phyloP scores from a whole-genome alignment of 2,888 invertebrate species.

The Panopea generosa region DNA sequence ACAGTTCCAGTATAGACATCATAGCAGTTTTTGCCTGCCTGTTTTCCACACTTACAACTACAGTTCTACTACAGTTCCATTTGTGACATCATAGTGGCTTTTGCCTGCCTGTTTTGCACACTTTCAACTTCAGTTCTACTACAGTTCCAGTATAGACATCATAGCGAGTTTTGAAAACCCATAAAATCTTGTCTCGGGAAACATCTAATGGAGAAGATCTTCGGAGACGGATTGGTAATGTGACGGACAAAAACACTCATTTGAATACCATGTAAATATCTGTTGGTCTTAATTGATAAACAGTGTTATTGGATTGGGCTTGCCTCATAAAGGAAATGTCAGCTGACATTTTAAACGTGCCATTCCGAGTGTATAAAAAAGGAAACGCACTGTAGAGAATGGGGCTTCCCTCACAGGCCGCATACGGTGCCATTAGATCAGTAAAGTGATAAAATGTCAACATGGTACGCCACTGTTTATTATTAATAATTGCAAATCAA shows the following conservation, averaged over 20 bases:
- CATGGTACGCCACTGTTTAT: constrained; percentile 21
- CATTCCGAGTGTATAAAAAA: constrained; percentile 1
- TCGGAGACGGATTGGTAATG: background rate
- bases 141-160: no score
- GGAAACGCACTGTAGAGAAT: background rate
- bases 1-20: no score
- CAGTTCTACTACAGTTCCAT: no score
- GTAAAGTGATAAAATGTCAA: constrained; percentile 1
- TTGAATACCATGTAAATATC: constrained; percentile 7
- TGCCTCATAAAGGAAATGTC: constrained; percentile 6
- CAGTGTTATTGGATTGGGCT: constrained; percentile 23
- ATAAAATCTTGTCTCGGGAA: no score
- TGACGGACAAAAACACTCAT: background rate
- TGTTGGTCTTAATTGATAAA: constrained; percentile 2
- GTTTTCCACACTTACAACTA: no score
- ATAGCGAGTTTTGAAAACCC: no score
- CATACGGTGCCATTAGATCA: no score
- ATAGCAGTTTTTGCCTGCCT: no score
- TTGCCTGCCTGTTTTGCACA: no score
- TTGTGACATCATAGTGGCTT: no score
- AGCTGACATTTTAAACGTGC: background rate
- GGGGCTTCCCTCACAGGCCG: background rate
- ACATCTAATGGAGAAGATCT: background rate
- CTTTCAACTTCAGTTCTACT: no score
- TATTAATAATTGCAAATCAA: constrained; percentile 40